A percentile compares a stretch with the other conserved stretches of the same genome.
Evolutionary conservation across 2,797 vertebrate genomes (phyloP).

Genomic region (Pangasius macronema): DNA sequence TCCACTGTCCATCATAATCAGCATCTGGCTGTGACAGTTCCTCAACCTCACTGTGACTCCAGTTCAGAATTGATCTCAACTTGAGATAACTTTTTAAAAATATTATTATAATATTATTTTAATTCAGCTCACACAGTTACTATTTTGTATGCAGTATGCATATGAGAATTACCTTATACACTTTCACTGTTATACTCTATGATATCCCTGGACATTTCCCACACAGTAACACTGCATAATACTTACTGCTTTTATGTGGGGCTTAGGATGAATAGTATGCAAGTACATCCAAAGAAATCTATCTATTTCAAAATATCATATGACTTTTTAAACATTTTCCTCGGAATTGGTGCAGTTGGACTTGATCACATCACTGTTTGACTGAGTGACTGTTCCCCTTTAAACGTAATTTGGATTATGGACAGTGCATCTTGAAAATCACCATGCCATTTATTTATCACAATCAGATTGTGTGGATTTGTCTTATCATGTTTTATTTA

Average conservation of each 20-base stretch:
- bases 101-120: too few relatives aligned
- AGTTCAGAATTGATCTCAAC: background rate
- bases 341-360: background rate
- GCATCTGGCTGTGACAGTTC: background rate
- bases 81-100: background rate
- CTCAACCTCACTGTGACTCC: background rate
- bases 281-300: background rate
- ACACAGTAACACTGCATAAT: background rate
- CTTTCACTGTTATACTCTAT: background rate
- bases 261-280: background rate
- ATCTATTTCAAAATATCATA: background rate
- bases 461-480: background rate
- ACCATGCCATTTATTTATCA: background rate
- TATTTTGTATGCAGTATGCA: background rate
- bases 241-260: background rate
- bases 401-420: background rate
- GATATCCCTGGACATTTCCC: background rate
- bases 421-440: background rate
- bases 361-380: background rate
- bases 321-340: background rate
- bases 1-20: background rate
- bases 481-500: background rate
- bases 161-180: background rate
- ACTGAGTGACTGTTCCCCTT: background rate
- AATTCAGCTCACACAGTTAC: background rate